Base-by-base conservation (phyloP, 2,797 vertebrate genomes). In the Loriculus beryllinus region DNA sequence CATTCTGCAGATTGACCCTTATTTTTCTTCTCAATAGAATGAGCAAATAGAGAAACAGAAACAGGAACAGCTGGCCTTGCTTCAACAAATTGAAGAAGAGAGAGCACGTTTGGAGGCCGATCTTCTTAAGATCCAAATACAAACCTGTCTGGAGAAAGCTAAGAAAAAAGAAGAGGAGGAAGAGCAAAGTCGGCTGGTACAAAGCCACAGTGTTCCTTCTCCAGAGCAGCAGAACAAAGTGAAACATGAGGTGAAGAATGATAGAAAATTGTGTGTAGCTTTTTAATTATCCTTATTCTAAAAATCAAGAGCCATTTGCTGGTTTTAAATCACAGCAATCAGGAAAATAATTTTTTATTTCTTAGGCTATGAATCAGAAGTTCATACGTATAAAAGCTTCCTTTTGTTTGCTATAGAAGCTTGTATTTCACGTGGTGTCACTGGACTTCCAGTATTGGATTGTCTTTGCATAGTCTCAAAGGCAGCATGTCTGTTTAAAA, bases 11-110 rank as follows among this genome's bases (percentile, higher is more conserved):
- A 54, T 62, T 72, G 5, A 64, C 10, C 6, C 4, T 91, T n/a
- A 35, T 90, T 67, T 95, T 96, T 91, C 64, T 91, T 39, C 65
- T 91, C 43, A 75, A 43, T 93, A 99, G 99, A 98, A 98, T n/a
- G 96, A 98, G 64, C 97, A 98, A 93, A 97, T 99, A 31, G 98
- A 99, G 95, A 90, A 85, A 49, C 98, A 98, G 96, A 99, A 99
- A 79, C 97, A 97, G 96, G 98, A 99, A 92, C 99, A 99, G 96
- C 59, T 99, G 68, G 83, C 93, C 62, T 97, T 99, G 88, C 98
- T 99, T 49, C 97, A 98, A 94, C 98, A 98, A 90, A 97, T 99
- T 78, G 98, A 99, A 86, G 98, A 98, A 86, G 98, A 99, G 93
- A 98, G 97, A 82, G 91, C 83, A 64, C 79, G 71, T 79, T 88